Percentiles rank a stretch among this genome's conserved stretches.
These are phyloP conservation scores for Mesorhabditis spiculigera DNA, from an alignment of 2,888 invertebrate genomes.

Conservation along the genomic window DNA sequence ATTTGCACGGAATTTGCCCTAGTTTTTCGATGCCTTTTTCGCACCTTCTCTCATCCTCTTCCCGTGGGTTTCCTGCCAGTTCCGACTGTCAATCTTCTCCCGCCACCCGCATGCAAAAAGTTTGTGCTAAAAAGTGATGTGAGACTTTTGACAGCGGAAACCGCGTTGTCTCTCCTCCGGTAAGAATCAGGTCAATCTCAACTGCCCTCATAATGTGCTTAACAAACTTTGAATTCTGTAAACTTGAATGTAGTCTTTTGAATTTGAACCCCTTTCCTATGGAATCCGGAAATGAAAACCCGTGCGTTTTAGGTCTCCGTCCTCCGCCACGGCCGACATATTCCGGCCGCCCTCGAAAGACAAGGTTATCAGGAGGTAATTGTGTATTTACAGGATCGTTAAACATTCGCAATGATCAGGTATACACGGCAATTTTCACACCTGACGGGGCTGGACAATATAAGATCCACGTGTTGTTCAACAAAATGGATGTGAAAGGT, in stretches of 20 bases:
- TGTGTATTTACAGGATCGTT: too few species aligned
- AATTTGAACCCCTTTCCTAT: too few species aligned
- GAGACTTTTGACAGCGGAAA: too few species aligned
- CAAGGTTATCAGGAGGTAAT: slow-evolving; percentile 11
- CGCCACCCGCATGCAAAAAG: too few species aligned
- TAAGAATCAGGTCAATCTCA: too few species aligned
- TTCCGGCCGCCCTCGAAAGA: slow-evolving; percentile 67
- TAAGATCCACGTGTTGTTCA: slow-evolving; percentile 86
- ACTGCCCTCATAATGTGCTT: too few species aligned
- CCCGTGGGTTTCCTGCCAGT: background rate
- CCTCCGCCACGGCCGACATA: slow-evolving; percentile 50
- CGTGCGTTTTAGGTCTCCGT: slow-evolving; percentile 47
- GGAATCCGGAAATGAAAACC: too few species aligned
- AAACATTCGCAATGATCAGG: slow-evolving; percentile 5
- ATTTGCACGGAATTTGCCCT: background rate
- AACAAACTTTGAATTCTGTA: too few species aligned
- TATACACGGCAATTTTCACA: slow-evolving; percentile 64
- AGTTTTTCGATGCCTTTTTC: slow-evolving; percentile 1
- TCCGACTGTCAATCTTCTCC: background rate
- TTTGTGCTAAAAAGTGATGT: too few species aligned
- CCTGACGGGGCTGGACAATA: slow-evolving; percentile 67
- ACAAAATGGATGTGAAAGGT: slow-evolving; percentile 81
- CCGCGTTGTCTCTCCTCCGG: too few species aligned
- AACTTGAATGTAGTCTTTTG: too few species aligned
- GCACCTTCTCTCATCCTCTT: background rate